These are phyloP conservation scores for Stegastes partitus DNA, from an alignment of 2,113 vertebrate species.

Conservation along the genomic window DNA sequence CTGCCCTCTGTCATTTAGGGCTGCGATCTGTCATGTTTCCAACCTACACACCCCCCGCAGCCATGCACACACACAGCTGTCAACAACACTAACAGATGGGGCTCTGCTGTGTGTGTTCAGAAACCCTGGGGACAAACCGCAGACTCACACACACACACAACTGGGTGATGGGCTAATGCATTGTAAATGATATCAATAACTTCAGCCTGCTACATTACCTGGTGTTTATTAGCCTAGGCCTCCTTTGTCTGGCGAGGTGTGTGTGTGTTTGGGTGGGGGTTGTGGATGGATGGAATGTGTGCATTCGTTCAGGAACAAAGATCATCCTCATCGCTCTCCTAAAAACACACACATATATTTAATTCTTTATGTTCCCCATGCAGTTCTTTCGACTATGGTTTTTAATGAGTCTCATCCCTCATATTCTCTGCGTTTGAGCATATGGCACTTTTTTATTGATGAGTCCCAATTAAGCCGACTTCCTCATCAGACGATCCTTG, in stretches of 20 bases:
- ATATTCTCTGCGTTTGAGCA: conserved; percentile 43
- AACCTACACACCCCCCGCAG: conserved; percentile 28
- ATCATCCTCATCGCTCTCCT: background rate
- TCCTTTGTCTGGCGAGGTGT: conserved; percentile 46
- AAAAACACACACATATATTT: conserved; percentile 25
- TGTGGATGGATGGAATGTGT: background rate
- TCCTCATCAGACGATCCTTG: conserved; percentile 62
- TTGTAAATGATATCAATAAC: conserved; percentile 78
- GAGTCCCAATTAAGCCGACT: conserved; percentile 67
- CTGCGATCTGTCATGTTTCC: conserved; percentile 75
- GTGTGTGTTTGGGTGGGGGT: conserved; percentile 24
- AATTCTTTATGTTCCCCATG: conserved; percentile 10
- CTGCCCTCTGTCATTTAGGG: conserved; percentile 54
- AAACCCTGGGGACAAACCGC: conserved; percentile 46
- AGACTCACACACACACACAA: conserved; percentile 37
- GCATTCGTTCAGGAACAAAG: conserved; percentile 28
- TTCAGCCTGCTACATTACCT: conserved; percentile 49
- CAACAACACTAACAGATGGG: conserved; percentile 78
- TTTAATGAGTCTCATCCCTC: conserved; percentile 71
- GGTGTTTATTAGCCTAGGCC: conserved; percentile 48
- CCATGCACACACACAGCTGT: conserved; percentile 55
- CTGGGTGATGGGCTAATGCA: conserved; percentile 69
- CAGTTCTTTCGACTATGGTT: conserved; percentile 1
- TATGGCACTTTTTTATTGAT: conserved; percentile 66
- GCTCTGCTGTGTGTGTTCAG: conserved; percentile 38